Conservation (phyloP, 2,888 invertebrate species). For the Lepetodrilus schrolli region DNA sequence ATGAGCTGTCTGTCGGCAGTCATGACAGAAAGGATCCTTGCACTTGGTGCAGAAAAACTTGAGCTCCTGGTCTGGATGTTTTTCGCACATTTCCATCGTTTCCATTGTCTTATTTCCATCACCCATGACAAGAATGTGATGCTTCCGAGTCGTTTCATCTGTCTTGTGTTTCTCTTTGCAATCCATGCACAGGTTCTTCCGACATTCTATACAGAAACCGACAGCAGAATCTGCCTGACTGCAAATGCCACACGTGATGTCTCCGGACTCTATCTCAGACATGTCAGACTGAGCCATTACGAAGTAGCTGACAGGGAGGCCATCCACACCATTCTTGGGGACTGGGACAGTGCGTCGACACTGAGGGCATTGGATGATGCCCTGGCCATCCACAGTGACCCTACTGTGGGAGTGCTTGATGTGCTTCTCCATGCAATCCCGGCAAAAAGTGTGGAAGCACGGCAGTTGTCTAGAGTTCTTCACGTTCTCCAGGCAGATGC, state of each 20-base stretch:
- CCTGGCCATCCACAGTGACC: neutral
- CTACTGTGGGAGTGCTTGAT: constrained; percentile 7
- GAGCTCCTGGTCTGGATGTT: constrained; percentile 14
- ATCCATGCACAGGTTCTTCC: constrained; percentile 22
- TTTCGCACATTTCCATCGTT: constrained; percentile 4
- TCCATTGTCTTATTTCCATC: constrained; percentile 14
- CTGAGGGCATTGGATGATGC: constrained; percentile 23
- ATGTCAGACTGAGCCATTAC: constrained; percentile 12
- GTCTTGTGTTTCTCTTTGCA: constrained; percentile 28
- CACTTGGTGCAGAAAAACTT: constrained; percentile 29
- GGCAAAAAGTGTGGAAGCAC: constrained; percentile 29
- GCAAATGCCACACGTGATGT: constrained; percentile 22
- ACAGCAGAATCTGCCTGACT: neutral
- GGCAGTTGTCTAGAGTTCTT: constrained; percentile 29
- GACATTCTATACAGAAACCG: constrained; percentile 31
- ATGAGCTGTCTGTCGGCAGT: constrained; percentile 25
- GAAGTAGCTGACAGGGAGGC: constrained; percentile 27
- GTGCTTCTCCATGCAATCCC: constrained; percentile 16
- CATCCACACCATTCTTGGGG: constrained; percentile 8
- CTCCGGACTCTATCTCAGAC: constrained; percentile 5
- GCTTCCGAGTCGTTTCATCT: neutral
- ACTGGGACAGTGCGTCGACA: constrained; percentile 19
- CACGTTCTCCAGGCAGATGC: constrained; percentile 21
- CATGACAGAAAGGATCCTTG: constrained; percentile 6
- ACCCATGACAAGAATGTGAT: constrained; percentile 30